Evolutionary conservation across 2,888 invertebrate genomes (phyloP), one percentile per base, ranked within the genome.

Genomic region (Hydraecia micacea): DNA sequence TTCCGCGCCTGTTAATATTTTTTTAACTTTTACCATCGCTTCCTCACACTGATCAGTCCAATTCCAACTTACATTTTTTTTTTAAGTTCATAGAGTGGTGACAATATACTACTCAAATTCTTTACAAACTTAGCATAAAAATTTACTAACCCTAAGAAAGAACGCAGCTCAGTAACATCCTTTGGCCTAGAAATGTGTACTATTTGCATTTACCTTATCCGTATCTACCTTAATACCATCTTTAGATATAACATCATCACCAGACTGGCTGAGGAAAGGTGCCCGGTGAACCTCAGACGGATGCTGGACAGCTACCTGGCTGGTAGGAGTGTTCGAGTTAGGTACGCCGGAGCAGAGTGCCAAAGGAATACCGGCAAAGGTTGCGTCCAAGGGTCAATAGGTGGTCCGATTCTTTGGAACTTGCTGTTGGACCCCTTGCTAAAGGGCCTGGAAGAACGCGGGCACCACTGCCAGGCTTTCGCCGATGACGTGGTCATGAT

Each of bases 171-270:
- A 4, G 68, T 49, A 49, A 68, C 15, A 68, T 68, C 49, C 32
- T 49, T 49, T 13, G 68, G 28, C 21, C 46, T 49, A 21, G 46
- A 15, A 49, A 32, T 49, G 28, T 67, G 46, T 28, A 52, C 21
- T 52, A 52, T 69, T 69, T 52, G 68, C 68, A 36, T 69, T 15
- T n/a, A 55, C 52, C 32, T 69, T 55, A 15, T 69, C 36, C 36
- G 15, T 25, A 42, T 73, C 66, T 28, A 66, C 66, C 55, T 66
- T 73, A 28, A 73, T 42, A 28, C 62, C 73, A 11, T 73, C 73
- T 73, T 73, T 66, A 28, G 49, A 55, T 55, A 66, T 66, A 8
- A 73, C 52, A 55, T 55, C n/a, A n/a, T n/a, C n/a, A n/a, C n/a
- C n/a, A n/a, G n/a, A n/a, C n/a, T n/a, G n/a, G n/a, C n/a, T n/a